These are phyloP conservation scores for Lasioglossum figueresi DNA, from an alignment of 2,888 invertebrate genomes.

Conservation along the genomic window DNA sequence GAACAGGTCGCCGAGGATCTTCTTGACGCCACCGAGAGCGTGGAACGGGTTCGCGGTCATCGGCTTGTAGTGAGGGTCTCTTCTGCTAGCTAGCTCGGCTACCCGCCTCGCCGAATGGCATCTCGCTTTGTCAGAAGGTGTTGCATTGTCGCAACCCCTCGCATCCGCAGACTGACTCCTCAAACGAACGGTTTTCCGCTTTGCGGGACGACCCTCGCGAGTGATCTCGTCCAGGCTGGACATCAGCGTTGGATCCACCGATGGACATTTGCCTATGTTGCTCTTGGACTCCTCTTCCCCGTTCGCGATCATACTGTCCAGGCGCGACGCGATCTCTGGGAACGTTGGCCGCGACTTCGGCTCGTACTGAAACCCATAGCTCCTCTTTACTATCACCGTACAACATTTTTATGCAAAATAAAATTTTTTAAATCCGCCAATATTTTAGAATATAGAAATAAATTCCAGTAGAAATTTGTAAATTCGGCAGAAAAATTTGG, in stretches of 20 bases:
- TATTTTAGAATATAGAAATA: too few species aligned
- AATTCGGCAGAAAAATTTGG: neutral
- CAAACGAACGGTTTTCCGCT: slow-evolving; percentile 71
- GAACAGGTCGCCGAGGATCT: slow-evolving; percentile 90
- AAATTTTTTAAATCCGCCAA: too few species aligned
- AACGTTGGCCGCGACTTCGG: slow-evolving; percentile 95
- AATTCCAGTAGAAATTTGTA: neutral
- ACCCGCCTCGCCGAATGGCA: slow-evolving; percentile 89
- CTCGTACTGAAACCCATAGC: slow-evolving; percentile 88
- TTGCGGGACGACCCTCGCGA: slow-evolving; percentile 75
- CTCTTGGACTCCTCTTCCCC: slow-evolving; percentile 75
- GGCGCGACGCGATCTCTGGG: slow-evolving; percentile 89
- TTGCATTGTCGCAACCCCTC: slow-evolving; percentile 83
- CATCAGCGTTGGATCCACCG: slow-evolving; percentile 78
- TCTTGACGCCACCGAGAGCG: slow-evolving; percentile 91
- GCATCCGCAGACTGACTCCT: slow-evolving; percentile 82
- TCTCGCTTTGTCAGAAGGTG: slow-evolving; percentile 90
- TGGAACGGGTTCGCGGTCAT: slow-evolving; percentile 89
- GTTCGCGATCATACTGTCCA: slow-evolving; percentile 85
- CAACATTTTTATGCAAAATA: neutral
- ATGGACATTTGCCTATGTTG: slow-evolving; percentile 75
- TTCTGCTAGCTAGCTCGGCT: slow-evolving; percentile 93
- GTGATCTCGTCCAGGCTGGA: slow-evolving; percentile 80
- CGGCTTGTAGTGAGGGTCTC: slow-evolving; percentile 92
- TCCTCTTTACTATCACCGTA: neutral